Conservation (phyloP, 37 sponge, comb jelly and placozoan genomes). For the Beroe ovata region DNA sequence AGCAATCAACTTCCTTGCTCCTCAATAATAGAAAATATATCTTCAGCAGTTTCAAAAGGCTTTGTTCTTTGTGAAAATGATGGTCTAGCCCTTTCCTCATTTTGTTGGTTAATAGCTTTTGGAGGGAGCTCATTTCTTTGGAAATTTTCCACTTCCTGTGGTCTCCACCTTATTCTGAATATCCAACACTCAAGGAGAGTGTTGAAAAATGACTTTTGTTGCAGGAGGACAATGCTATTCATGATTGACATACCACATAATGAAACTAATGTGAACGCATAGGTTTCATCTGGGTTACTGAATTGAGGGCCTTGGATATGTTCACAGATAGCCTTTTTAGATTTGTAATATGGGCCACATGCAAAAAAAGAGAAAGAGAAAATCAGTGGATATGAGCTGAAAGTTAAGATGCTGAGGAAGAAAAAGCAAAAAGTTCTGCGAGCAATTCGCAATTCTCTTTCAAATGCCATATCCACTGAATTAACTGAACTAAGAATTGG, state of each 20-base stretch:
- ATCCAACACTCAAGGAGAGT: not conserved
- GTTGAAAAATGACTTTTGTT: constrained; percentile 8
- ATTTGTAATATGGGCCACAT: constrained; percentile 26
- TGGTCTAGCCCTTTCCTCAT: not conserved
- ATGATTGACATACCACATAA: constrained; percentile 29
- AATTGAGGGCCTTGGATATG: not conserved
- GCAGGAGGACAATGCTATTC: not conserved
- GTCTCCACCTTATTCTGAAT: too few species aligned
- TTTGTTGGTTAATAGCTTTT: not conserved
- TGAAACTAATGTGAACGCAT: not conserved
- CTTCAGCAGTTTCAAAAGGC: not conserved
- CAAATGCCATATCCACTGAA: not conserved
- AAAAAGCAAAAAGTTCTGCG: not conserved
- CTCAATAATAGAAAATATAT: not conserved
- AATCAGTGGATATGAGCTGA: not conserved
- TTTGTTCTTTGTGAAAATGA: not conserved
- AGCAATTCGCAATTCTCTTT: not conserved
- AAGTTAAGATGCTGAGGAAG: not conserved
- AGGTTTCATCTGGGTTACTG: not conserved
- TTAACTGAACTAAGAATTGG: not conserved
- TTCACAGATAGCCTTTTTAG: not conserved
- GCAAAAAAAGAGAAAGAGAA: not conserved
- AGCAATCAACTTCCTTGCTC: too few species aligned
- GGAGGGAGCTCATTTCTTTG: too few species aligned
- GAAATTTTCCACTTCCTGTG: too few species aligned